phyloP scores from a whole-genome alignment of 2,888 invertebrate genomes.

The Phania funesta region DNA sequence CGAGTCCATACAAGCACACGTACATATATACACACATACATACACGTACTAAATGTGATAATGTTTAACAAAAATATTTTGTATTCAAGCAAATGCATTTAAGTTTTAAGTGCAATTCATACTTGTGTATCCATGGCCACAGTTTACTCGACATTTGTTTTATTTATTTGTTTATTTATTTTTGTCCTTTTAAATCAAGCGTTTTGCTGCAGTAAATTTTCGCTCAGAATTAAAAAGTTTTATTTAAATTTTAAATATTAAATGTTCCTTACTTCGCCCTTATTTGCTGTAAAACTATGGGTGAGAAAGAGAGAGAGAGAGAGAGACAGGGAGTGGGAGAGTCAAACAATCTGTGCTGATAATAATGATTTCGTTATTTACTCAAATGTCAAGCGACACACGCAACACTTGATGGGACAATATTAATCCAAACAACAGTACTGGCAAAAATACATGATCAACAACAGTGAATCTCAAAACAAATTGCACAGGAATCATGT shows the following conservation, averaged over 20 bases:
- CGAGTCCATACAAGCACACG: neutral
- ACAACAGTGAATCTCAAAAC: slow-evolving; percentile 32
- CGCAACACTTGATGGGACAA: slow-evolving; percentile 22
- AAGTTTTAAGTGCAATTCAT: slow-evolving; percentile 34
- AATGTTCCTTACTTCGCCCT: neutral
- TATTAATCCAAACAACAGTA: slow-evolving; percentile 18
- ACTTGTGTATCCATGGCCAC: neutral
- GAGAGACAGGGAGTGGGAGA: too few relatives aligned
- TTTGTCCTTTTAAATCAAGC: neutral
- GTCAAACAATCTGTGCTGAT: slow-evolving; percentile 21
- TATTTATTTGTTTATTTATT: neutral
- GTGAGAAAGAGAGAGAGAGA: neutral
- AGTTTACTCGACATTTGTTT: neutral
- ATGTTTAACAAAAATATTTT: slow-evolving; percentile 30
- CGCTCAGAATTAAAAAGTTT: neutral
- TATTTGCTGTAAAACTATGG: neutral
- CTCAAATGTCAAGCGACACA: slow-evolving; percentile 34
- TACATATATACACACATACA: neutral
- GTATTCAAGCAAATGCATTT: slow-evolving; percentile 23
- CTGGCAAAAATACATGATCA: slow-evolving; percentile 36
- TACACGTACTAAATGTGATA: slow-evolving; percentile 21
- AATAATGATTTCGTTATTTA: slow-evolving; percentile 54
- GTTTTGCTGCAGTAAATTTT: neutral
- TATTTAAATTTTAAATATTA: neutral
- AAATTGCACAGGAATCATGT: too few relatives aligned